Evolutionary conservation across 2,888 invertebrate genomes (phyloP), one percentile per base, ranked within the genome.

Genomic region (Ptilodon capucinus): DNA sequence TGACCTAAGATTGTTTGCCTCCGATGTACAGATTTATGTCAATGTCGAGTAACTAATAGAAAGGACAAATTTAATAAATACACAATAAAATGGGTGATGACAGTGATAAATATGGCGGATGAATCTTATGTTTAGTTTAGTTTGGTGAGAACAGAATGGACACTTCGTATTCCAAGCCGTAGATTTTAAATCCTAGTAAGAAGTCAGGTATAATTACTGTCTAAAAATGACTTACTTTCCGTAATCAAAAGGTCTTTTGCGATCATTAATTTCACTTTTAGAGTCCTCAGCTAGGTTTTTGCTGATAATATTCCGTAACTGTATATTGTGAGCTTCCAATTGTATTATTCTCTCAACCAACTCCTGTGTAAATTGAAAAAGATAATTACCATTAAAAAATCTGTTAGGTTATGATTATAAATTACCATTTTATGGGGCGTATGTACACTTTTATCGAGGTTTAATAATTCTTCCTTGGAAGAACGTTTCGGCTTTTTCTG

Each of bases 281-380:
- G 45, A 28, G 6, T 50, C 64, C 45, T 78, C 79, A 44, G 82
- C 68, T 16, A 79, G 68, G 54, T 78, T 91, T 75, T 93, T 94
- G 46, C 88, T 91, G 18, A 95, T 89, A 40, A 95, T 92, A 75
- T 94, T 94, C 79, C 94, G 94, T 2, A 98, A 76, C 74, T 98
- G 97, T 21, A 86, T 78, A 68, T 96, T 97, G 71, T 97, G 96
- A 0, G 95, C 94, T 82, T 96, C 94, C 40, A 97, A 71, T 67
- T 95, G 93, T 32, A 94, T 81, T 48, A 97, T 92, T 84, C 92
- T 93, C 16, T 93, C 92, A 28, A 96, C 92, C 40, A 98, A 84
- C 68, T 95, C 95, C 93, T 96, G 73, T n/a, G 40, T 28, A 8
- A 35, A 42, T 42, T 32, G 40, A 8, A 19, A 40, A n/a, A 13